Base-by-base conservation (phyloP, 2,797 vertebrate genomes). In the Schizopygopsis pylzovi region DNA sequence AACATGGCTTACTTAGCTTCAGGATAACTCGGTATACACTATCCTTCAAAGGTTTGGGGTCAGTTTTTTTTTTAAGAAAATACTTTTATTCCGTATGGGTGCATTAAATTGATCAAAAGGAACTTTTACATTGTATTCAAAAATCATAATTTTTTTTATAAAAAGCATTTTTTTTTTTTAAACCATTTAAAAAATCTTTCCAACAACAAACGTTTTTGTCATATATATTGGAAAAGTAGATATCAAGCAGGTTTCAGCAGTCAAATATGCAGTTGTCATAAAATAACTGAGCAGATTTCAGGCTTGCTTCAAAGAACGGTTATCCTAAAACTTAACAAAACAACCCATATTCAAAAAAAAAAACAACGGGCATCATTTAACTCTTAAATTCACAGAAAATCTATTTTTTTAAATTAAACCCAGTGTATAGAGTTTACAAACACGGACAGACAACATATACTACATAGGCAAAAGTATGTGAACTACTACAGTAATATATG, bases 381-480 rank as follows among this genome's bases (percentile, higher is more conserved):
- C 22, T 76, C 25, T 12, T 52, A 25, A 43, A 13, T 43, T 79
- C 18, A 61, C 8, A 25, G 3, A 28, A 18, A 6, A 1, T 61
- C 22, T n/a, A 4, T 28, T 41, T 16, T 13, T 43, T n/a, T 6
- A 20, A 0, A 39, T 6, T 61, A 91, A 88, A 68, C 87, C 75
- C 67, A 90, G 89, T 92, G 13, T 43, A 25, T 8, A 25, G 28
- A 59, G 39, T 43, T 59, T 61, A 61, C n/a, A 79, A 88, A 91
- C 81, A 83, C 15, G 1, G 75, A 89, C 89, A 90, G 81, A 47
- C 81, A 61, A 75, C 75, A 39, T 33, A 63, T 18, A 81, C 18
- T 22, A 73, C 81, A 61, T 76, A 39, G n/a, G 80, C 37, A 63
- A 65, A 67, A 39, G 43, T 76, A 65, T 52, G 72, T 83, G 59